A percentile compares a stretch with the other conserved stretches of the same genome.
Evolutionary conservation across 2,888 invertebrate genomes (phyloP).

Genomic region (Baronia brevicornis): DNA sequence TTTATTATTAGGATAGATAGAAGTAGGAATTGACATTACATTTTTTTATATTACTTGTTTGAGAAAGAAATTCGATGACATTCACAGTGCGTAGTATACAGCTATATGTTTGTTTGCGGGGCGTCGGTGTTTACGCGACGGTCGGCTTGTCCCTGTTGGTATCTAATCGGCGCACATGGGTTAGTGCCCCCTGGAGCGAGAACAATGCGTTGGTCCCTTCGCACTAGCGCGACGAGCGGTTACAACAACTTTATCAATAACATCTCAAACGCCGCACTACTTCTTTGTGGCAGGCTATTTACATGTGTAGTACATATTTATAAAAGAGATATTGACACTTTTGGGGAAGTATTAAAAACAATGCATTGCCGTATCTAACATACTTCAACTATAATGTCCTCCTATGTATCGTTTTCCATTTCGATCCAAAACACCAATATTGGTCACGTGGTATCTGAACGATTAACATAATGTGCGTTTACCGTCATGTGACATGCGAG

Average conservation of each 20-base stretch:
- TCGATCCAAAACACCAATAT: too few relatives aligned
- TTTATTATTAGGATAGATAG: neutral
- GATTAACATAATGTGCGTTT: too few relatives aligned
- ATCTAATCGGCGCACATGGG: constrained; percentile 70
- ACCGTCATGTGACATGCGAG: too few relatives aligned
- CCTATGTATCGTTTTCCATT: too few relatives aligned
- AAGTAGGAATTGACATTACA: neutral
- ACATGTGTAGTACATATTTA: constrained; percentile 3
- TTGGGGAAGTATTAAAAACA: too few relatives aligned
- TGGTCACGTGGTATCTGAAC: too few relatives aligned
- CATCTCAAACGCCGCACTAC: too few relatives aligned
- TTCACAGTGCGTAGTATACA: constrained; percentile 8
- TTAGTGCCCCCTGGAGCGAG: constrained; percentile 68
- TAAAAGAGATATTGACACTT: too few relatives aligned
- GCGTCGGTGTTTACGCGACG: constrained; percentile 40
- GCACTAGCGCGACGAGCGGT: constrained; percentile 16
- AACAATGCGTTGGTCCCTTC: constrained; percentile 71
- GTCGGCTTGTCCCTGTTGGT: constrained; percentile 37
- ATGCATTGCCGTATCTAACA: too few relatives aligned
- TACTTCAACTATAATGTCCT: too few relatives aligned
- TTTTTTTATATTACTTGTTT: too few relatives aligned
- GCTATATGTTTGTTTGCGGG: constrained; percentile 25
- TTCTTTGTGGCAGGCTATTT: constrained; percentile 14
- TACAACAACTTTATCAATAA: constrained; percentile 29
- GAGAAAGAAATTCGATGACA: constrained; percentile 9